Base-by-base conservation (phyloP, 2,888 invertebrate species). In the Parnassius smintheus region DNA sequence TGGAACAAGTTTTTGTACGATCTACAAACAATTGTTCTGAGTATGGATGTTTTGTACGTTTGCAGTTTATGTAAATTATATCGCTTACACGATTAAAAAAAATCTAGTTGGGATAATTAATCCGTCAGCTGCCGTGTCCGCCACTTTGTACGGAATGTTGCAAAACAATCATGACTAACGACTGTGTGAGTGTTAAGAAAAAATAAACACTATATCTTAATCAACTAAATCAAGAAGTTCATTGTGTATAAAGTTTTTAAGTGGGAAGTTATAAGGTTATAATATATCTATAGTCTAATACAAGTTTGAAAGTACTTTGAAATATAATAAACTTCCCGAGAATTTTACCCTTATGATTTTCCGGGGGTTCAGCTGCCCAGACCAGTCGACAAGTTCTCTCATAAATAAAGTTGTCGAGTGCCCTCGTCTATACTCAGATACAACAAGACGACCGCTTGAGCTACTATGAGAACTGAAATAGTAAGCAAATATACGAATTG, bases 321-420 rank as follows among this genome's bases (percentile, higher is more conserved):
- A 61, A 66, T 62, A 67, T 67, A 69, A 69, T 69, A 67, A 67
- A 67, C 66, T 65, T 60, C 48, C 57, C 48, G 62, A 66, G 61
- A 65, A 61, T 61, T 62, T 61, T 63, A 63, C 60, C 42, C 59
- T 64, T 65, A 65, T 61, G 68, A 66, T 66, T 66, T 68, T 66
- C 62, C 63, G 60, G 63, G 66, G 59, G 59, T 59, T 66, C 68
- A 61, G 64, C 56, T 60, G 65, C 64, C 67, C 61, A 72, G 69
- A 66, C 68, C 64, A 70, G 68, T 73, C 72, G 73, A 69, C 72
- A 79, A 82, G 81, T 81, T 81, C 80, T 67, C 81, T 83, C 83
- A 82, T 83, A 86, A 85, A 85, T 85, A 84, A 81, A 82, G 80
- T 82, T 80, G 80, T 77, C 69, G 70, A 82, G 82, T 67, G 76